Evolutionary conservation across 2,113 vertebrate species (phyloP), one percentile per base, ranked within the genome.

Genomic region (Saccopteryx leptura): DNA sequence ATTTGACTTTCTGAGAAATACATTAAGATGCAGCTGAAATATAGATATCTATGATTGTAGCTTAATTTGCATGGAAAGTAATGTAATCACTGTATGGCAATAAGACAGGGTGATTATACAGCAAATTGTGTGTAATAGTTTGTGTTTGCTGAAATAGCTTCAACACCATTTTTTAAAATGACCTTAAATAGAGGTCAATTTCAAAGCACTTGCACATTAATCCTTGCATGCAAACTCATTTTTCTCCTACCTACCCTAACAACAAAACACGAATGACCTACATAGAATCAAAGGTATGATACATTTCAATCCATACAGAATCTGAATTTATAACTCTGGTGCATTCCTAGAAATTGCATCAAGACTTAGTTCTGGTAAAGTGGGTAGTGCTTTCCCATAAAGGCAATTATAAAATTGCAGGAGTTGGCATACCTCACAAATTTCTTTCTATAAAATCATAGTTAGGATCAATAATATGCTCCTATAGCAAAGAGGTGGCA

Each of bases 41-140:
- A 75, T 63, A 14, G 60, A 15, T 69, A 58, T 88, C 65, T 86
- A 69, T 87, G 84, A 88, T 87, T 88, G 94, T 71, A 68, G 80
- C n/a, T 91, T 83, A 80, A 96, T 71, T 96, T 96, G 83, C 83
- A 88, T 93, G 58, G 88, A 80, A 92, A 87, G 31, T 90, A 95
- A 85, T 85, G 1, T 88, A 97, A 96, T 58, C 94, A 28, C 19
- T 84, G 4, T 63, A 94, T 68, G 91, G 89, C 61, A 78, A 14
- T 76, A 78, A 95, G 63, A 31, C 8, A 68, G 56, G 50, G n/a
- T 85, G 91, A 97, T 92, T 95, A 92, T 88, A 75, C 60, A 94
- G 61, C n/a, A 92, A 85, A 39, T 91, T 95, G 76, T 58, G 52
- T 85, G 81, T 92, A 39, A 82, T 93, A 89, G 85, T 89, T 94